These are phyloP conservation scores for Trypoxylus dichotomus DNA, from an alignment of 1,140 invertebrate species.

Conservation along the genomic window DNA sequence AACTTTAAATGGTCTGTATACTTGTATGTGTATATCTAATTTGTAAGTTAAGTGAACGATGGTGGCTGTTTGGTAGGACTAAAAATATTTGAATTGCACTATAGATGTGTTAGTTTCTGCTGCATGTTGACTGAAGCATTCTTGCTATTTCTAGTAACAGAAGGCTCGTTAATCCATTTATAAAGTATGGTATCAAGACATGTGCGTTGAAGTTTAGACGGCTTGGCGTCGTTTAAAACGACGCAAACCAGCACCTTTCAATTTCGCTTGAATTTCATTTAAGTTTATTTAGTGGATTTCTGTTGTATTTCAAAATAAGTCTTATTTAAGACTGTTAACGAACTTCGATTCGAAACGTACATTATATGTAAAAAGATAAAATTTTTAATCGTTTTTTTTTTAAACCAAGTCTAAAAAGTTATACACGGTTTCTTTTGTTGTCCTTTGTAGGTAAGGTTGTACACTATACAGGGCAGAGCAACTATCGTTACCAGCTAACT, in stretches of 20 bases:
- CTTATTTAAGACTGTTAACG: neutral
- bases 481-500: too few species aligned
- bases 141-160: constrained; percentile 18
- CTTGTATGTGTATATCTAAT: neutral
- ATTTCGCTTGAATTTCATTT: neutral
- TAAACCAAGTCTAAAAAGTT: too few species aligned
- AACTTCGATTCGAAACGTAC: too few species aligned
- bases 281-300: neutral
- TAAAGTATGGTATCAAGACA: constrained; percentile 12
- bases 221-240: constrained; percentile 1
- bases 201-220: neutral
- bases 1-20: neutral
- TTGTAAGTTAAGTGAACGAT: neutral
- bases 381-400: too few species aligned
- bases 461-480: too few species aligned
- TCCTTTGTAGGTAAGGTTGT: too few species aligned
- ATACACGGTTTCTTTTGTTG: too few species aligned
- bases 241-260: neutral
- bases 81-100: neutral
- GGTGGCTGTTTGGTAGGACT: neutral
- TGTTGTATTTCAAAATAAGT: neutral
- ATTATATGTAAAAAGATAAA: too few species aligned
- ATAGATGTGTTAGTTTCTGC: neutral
- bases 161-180: constrained; percentile 13
- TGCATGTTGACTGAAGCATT: neutral